phyloP scores from a whole-genome alignment of 2,797 vertebrate species.

The Gobio occitaniae region DNA sequence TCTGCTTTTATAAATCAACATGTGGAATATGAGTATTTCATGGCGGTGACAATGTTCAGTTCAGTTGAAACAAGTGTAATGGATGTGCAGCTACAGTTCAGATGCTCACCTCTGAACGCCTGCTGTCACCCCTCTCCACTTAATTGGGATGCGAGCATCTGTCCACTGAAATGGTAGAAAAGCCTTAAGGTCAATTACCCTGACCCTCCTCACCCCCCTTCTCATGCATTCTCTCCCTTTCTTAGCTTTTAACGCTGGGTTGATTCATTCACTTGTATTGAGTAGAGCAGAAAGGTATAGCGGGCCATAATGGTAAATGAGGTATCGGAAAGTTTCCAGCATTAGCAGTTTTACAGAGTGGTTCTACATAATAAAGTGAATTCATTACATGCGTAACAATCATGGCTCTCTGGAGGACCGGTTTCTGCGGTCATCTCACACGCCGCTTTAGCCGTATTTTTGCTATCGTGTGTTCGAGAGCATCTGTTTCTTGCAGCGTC shows the following conservation, averaged over 20 bases:
- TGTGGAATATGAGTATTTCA: neutral
- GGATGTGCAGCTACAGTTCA: constrained; percentile 1
- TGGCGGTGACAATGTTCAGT: constrained; percentile 22
- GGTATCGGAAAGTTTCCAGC: constrained; percentile 43
- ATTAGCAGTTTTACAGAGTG: constrained; percentile 47
- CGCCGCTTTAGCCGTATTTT: constrained; percentile 30
- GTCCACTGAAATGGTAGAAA: constrained; percentile 58
- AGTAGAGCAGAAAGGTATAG: constrained; percentile 20
- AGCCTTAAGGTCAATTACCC: constrained; percentile 19
- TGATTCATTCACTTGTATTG: constrained; percentile 44
- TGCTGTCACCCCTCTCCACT: constrained; percentile 50
- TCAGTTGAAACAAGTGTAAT: constrained; percentile 18
- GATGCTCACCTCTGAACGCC: constrained; percentile 53
- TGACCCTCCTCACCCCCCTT: constrained; percentile 24
- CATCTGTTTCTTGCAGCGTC: constrained; percentile 26
- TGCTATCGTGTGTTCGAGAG: constrained; percentile 2
- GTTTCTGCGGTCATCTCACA: constrained; percentile 28
- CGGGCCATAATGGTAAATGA: constrained; percentile 7
- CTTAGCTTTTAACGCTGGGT: constrained; percentile 37
- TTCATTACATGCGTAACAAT: constrained; percentile 59
- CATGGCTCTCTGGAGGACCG: constrained; percentile 50
- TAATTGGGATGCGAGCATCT: constrained; percentile 64
- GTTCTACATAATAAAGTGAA: constrained; percentile 54
- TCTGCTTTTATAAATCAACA: neutral
- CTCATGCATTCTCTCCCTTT: constrained; percentile 44